phyloP scores from a whole-genome alignment of 2,113 vertebrate genomes.

The Melanerpes formicivorus region DNA sequence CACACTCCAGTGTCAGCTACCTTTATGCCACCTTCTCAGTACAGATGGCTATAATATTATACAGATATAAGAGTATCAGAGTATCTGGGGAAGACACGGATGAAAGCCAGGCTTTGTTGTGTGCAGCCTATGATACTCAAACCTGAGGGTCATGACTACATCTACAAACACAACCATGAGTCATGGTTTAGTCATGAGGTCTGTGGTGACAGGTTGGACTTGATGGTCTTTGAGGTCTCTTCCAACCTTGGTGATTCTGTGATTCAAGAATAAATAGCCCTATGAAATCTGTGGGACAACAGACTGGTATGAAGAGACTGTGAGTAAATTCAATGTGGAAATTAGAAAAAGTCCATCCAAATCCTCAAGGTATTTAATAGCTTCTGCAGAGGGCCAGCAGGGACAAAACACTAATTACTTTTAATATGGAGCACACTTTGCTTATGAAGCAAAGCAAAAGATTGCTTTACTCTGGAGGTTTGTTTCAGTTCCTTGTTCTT shows the following conservation, averaged over 20 bases:
- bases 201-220: too few species aligned
- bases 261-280: background rate
- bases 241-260: too few species aligned
- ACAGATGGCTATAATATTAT: background rate
- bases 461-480: background rate
- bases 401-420: conserved; percentile 7
- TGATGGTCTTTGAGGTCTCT: too few species aligned
- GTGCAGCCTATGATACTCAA: background rate
- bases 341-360: background rate
- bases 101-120: background rate
- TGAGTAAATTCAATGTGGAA: background rate
- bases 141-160: background rate
- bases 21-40: background rate
- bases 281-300: background rate
- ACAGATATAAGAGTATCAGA: background rate
- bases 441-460: background rate
- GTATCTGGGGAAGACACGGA: background rate
- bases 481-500: background rate
- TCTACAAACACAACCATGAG: background rate
- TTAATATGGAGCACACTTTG: background rate
- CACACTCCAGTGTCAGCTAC: background rate
- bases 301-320: background rate
- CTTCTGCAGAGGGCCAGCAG: background rate
- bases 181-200: background rate
- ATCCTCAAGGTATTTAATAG: background rate